Conservation (phyloP, 2,797 vertebrate genomes). For the Sphenopsis melanotis region DNA sequence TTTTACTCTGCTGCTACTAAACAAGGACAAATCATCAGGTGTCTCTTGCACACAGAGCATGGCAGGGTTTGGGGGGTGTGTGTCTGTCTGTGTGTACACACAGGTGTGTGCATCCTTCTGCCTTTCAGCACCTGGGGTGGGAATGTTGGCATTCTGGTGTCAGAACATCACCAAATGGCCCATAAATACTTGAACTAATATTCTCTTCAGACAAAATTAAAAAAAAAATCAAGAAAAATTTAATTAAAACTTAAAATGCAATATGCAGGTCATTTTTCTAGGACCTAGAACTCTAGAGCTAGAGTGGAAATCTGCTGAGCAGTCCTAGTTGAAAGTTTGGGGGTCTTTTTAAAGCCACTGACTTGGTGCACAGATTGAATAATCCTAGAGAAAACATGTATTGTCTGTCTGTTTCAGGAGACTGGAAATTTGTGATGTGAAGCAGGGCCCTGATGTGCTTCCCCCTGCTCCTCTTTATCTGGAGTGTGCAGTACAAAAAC, state of each 20-base stretch:
- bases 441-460: background rate
- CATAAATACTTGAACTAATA: background rate
- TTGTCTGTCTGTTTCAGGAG: background rate
- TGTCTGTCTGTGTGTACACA: background rate
- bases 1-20: background rate
- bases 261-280: conserved; percentile 8
- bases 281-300: background rate
- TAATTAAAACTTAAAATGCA: conserved; percentile 28
- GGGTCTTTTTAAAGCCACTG: background rate
- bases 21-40: background rate
- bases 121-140: background rate
- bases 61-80: background rate
- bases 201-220: background rate
- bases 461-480: background rate
- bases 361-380: background rate
- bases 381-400: background rate
- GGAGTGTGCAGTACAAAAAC: no score
- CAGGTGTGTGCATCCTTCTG: background rate
- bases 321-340: background rate
- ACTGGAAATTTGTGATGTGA: background rate
- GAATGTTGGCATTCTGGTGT: background rate
- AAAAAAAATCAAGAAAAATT: background rate
- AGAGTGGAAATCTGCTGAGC: background rate
- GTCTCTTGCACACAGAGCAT: background rate
- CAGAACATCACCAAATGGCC: background rate